Base-by-base conservation (phyloP, 2,113 vertebrate genomes). In the Grantiella picta region DNA sequence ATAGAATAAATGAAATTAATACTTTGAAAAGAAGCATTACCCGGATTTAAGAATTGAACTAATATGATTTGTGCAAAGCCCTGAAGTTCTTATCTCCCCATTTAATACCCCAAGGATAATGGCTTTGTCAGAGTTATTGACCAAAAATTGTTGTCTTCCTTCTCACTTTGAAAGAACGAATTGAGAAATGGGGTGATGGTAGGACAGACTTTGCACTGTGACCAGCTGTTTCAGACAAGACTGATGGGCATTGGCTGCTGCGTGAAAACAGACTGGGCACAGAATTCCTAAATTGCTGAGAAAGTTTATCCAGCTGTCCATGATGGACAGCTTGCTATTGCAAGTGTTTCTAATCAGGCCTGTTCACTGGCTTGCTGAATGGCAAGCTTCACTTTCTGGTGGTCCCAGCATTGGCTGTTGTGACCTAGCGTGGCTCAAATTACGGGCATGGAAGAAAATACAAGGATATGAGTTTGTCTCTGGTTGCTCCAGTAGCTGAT, bases 1-100 rank as follows among this genome's bases (percentile, higher is more conserved):
- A 96, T 96, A 97, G 96, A 97, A 97, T 97, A 98, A 97, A 97
- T 97, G 96, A 97, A 98, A 98, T 98, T 97, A 98, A 98, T 97
- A 93, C 95, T 95, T 94, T 85, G 88, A 96, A 96, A 96, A 96
- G 97, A 95, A 95, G 96, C 95, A 95, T 87, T 89, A 90, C 72
- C 80, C 50, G 19, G 94, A 96, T 92, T 97, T 90, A 65, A 90
- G 73, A 94, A 96, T 80, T 89, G 94, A 96, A 92, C 96, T 97
- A 98, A 98, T 97, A 89, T 96, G 96, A 97, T 97, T 98, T 97
- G 85, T 96, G 86, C 53, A 92, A 95, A 96, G 91, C 94, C 59
- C 90, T 89, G 60, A 96, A 97, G 84, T 96, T 97, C 78, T 97
- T 98, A 97, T 97, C 96, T 96, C 50, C 69, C 56, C 57, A 56